Evolutionary conservation across 2,113 vertebrate species (phyloP).

Genomic region (Mobula hypostoma): DNA sequence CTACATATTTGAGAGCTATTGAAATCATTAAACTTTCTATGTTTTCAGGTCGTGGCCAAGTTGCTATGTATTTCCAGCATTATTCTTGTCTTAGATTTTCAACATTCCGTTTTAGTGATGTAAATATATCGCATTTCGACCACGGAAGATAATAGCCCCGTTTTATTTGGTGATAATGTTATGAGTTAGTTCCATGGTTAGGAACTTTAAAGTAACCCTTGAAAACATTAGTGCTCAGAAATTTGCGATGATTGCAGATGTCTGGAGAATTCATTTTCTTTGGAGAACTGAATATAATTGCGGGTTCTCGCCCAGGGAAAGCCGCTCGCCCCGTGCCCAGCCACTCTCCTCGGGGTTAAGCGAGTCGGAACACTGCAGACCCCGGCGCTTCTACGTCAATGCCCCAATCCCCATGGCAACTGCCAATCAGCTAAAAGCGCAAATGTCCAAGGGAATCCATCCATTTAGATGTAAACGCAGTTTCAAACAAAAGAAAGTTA

Average conservation of each 20-base stretch:
- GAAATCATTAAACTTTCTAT: not conserved
- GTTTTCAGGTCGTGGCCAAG: not conserved
- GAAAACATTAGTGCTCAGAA: not conserved
- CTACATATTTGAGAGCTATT: not conserved
- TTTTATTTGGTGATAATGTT: too few species aligned
- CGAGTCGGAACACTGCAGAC: not conserved
- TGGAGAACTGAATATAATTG: not conserved
- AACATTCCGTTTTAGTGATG: not conserved
- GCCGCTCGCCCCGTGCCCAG: not conserved
- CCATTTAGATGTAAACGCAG: not conserved
- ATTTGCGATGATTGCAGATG: not conserved
- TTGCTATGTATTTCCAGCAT: not conserved
- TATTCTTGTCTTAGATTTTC: not conserved
- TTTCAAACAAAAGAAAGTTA: slow-evolving; percentile 4
- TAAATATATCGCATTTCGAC: not conserved
- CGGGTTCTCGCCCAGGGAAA: not conserved
- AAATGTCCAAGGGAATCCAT: slow-evolving; percentile 10
- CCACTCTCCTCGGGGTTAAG: not conserved
- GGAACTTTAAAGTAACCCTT: not conserved
- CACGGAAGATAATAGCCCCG: not conserved
- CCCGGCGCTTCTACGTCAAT: not conserved
- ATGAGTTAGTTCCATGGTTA: not conserved
- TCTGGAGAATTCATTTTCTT: not conserved
- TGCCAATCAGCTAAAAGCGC: not conserved
- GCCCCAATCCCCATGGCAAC: not conserved